Evolutionary conservation across 2,113 vertebrate species (phyloP).

Genomic region (Lonchura striata): DNA sequence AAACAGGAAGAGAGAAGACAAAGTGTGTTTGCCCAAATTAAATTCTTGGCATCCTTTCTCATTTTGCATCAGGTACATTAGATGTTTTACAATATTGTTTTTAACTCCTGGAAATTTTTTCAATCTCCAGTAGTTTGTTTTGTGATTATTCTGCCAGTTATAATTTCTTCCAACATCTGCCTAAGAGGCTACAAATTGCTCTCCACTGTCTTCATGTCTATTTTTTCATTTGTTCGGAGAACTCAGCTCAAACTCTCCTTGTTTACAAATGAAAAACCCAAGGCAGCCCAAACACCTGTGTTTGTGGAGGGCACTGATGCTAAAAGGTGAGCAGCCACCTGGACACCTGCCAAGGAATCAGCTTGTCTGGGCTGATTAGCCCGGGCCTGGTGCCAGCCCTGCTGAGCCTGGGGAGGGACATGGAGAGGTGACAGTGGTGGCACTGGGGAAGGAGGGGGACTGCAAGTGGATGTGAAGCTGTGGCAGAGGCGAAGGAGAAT

Average conservation of each 20-base stretch:
- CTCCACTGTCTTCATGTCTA: background rate
- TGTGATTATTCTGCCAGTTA: background rate
- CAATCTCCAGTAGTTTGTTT: background rate
- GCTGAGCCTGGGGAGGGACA: fast-evolving
- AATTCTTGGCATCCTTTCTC: background rate
- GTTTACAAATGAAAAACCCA: background rate
- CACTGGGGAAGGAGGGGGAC: background rate
- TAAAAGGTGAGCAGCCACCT: background rate
- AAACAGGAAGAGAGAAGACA: background rate
- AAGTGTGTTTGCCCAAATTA: fast-evolving
- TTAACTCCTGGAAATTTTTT: background rate
- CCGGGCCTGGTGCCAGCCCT: background rate
- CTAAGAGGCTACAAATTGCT: background rate
- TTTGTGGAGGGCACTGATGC: background rate
- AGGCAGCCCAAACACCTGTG: background rate
- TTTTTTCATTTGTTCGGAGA: background rate
- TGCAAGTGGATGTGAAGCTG: background rate
- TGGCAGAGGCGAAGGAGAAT: background rate
- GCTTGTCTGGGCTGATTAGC: background rate
- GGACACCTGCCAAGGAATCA: background rate
- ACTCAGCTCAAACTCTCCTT: background rate
- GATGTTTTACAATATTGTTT: background rate
- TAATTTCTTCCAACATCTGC: background rate
- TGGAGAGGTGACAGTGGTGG: background rate
- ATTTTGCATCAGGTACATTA: background rate